A percentile compares a stretch with the other conserved stretches of the same genome.
Evolutionary conservation across 1,140 invertebrate species (phyloP).

Genomic region (Phocides pigmalion): DNA sequence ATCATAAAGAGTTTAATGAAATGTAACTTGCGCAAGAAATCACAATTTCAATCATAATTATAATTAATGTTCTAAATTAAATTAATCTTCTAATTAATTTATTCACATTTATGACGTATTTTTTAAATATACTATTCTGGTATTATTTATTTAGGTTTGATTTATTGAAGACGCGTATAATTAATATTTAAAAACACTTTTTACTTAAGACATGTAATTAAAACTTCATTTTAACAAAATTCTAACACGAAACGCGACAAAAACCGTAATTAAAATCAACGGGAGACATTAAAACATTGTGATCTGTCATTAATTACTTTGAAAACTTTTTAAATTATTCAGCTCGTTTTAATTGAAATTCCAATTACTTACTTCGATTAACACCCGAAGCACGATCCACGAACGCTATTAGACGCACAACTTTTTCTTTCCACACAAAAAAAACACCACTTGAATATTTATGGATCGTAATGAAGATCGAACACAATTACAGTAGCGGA

Average conservation of each 20-base stretch:
- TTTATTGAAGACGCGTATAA: too few relatives aligned
- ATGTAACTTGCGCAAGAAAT: too few relatives aligned
- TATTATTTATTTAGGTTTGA: too few relatives aligned
- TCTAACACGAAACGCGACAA: neutral
- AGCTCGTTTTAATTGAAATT: constrained; percentile 33
- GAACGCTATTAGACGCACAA: constrained; percentile 32
- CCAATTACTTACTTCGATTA: constrained; percentile 40
- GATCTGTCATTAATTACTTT: constrained; percentile 18
- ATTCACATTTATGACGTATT: too few relatives aligned
- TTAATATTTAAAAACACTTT: too few relatives aligned
- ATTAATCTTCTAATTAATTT: too few relatives aligned
- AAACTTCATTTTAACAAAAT: too few relatives aligned
- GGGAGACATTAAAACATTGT: neutral
- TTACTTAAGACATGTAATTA: too few relatives aligned
- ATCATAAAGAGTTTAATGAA: too few relatives aligned
- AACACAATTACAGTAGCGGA: constrained; percentile 1
- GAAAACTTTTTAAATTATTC: constrained; percentile 26
- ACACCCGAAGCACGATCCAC: constrained; percentile 27
- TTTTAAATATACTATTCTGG: too few relatives aligned
- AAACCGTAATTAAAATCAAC: neutral
- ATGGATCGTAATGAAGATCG: neutral
- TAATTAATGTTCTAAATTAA: too few relatives aligned
- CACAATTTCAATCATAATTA: too few relatives aligned
- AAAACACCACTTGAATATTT: constrained; percentile 31
- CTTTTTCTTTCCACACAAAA: constrained; percentile 34